Percentiles rank a stretch among this genome's conserved stretches.
Evolutionary conservation across 1,140 invertebrate species (phyloP).

Genomic region (Fopius arisanus): DNA sequence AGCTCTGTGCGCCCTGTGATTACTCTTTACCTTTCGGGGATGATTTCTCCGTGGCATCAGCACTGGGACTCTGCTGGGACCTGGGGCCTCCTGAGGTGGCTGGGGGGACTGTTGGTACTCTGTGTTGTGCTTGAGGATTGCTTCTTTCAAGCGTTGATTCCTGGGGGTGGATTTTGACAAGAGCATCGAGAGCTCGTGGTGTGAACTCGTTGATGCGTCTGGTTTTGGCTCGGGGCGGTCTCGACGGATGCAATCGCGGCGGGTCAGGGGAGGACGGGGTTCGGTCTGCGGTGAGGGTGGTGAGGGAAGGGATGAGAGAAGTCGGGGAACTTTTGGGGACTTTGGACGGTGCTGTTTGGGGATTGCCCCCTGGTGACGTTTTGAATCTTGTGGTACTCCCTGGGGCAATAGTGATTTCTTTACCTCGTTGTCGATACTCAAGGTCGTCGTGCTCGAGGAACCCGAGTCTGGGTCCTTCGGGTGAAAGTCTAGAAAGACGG

Average conservation of each 20-base stretch:
- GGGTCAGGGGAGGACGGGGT: slow-evolving; percentile 36
- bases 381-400: slow-evolving; percentile 47
- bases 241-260: slow-evolving; percentile 58
- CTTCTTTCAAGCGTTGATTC: slow-evolving; percentile 66
- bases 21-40: slow-evolving; percentile 30
- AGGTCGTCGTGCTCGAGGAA: slow-evolving; percentile 66
- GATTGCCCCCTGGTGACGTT: slow-evolving; percentile 75
- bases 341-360: slow-evolving; percentile 70
- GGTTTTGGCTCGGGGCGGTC: slow-evolving; percentile 62
- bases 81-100: not conserved
- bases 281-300: not conserved
- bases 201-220: slow-evolving; percentile 69
- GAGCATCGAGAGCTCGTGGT: slow-evolving; percentile 71
- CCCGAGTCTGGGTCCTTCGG: slow-evolving; percentile 64
- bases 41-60: slow-evolving; percentile 8
- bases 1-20: slow-evolving; percentile 15
- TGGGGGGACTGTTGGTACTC: slow-evolving; percentile 22
- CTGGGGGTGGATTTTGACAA: slow-evolving; percentile 67
- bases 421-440: slow-evolving; percentile 67
- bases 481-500: slow-evolving; percentile 50
- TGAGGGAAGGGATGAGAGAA: not conserved
- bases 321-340: slow-evolving; percentile 18
- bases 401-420: slow-evolving; percentile 58
- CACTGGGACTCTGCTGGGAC: not conserved
- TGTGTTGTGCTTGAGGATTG: slow-evolving; percentile 52